Evolutionary conservation across 2,797 vertebrate species (phyloP), one percentile per base, ranked within the genome.

Genomic region (Oryzias dopingdopingensis): DNA sequence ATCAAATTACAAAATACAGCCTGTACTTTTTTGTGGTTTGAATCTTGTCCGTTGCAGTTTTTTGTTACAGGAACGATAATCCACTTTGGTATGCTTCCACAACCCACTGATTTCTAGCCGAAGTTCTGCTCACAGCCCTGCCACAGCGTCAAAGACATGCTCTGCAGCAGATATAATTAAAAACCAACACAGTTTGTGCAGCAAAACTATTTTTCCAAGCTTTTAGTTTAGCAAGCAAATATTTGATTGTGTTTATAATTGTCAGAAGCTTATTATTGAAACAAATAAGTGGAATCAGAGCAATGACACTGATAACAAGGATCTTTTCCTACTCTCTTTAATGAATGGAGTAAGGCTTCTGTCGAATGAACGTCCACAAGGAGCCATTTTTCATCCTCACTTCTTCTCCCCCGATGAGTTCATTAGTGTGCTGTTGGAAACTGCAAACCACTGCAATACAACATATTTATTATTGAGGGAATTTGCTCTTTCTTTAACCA

Each of bases 401-500:
- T 58, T 45, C 68, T 60, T 59, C 70, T 65, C 67, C 75, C 76
- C 77, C 59, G 46, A 70, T 42, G 77, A 77, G 70, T 81, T 87
- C 85, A 82, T 86, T 87, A 87, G 77, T 40, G 67, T 18, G 68
- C 67, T 10, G 71, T 77, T 72, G 73, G 65, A 73, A 59, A 66
- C 59, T 37, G 62, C 64, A 23, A 59, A 49, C 53, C 64, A 56
- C 65, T 16, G 60, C 64, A 41, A 55, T 53, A 46, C 69, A 58
- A 75, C 65, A 53, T 73, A 76, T 85, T 81, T 74, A 86, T 86
- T 82, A 83, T 80, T 83, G 72, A 81, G 40, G 2, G 4, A 0
- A 50, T 45, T 62, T 62, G 20, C 42, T 41, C 7, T 44, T 43
- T 13, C 45, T 15, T 66, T 75, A 52, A 42, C 23, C 18, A 60